Percentiles rank a stretch among this genome's conserved stretches.
Evolutionary conservation across 2,797 vertebrate genomes (phyloP).

Genomic region (Epinephelus awoara): DNA sequence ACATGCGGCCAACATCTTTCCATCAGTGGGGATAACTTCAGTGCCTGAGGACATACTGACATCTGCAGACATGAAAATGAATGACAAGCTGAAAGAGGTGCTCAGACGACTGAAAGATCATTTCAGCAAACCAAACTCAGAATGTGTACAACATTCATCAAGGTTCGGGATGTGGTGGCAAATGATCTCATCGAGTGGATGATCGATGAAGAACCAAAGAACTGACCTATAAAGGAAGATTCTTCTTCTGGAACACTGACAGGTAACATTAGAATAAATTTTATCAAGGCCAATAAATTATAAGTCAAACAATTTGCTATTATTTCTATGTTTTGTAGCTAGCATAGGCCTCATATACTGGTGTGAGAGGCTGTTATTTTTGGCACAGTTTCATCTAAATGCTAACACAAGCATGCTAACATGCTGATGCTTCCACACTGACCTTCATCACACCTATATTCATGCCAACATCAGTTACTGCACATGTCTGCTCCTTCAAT

Average conservation of each 20-base stretch:
- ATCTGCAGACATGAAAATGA: conserved; percentile 28
- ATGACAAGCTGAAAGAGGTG: conserved; percentile 57
- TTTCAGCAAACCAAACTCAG: conserved; percentile 2
- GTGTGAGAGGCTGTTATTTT: no score
- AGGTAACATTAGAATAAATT: conserved; percentile 42
- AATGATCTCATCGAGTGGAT: conserved; percentile 76
- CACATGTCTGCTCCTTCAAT: no score
- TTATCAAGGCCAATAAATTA: neutral
- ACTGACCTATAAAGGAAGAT: conserved; percentile 71
- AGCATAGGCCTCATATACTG: no score
- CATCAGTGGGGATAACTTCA: no score
- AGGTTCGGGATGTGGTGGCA: conserved; percentile 69
- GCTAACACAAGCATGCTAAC: no score
- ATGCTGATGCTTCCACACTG: no score
- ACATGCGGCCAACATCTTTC: conserved; percentile 44
- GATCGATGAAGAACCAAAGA: conserved; percentile 64
- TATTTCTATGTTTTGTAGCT: no score
- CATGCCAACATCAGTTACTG: no score
- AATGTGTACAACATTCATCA: no score
- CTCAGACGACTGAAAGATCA: conserved; percentile 47
- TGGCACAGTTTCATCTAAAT: no score
- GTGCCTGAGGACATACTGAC: no score
- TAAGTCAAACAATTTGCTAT: neutral
- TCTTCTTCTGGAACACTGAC: conserved; percentile 69
- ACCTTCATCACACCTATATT: no score